Conservation (phyloP, 2,888 invertebrate species). For the Disparrhopalites patrizii region DNA sequence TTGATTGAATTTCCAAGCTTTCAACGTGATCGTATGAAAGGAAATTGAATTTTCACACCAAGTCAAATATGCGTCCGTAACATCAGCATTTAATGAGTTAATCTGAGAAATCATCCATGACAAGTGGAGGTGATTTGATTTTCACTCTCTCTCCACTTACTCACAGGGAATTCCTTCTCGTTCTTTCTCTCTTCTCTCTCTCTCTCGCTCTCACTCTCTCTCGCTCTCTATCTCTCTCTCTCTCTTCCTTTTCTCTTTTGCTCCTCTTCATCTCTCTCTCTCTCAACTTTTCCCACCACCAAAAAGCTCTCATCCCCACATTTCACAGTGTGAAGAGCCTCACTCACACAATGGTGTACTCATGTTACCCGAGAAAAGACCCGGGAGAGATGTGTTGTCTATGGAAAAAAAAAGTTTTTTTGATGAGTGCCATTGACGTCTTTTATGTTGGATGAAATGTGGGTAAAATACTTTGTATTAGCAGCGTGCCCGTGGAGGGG, state of each 20-base stretch:
- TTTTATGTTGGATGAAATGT: too few species aligned
- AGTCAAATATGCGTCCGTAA: slow-evolving; percentile 29
- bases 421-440: too few species aligned
- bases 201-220: neutral
- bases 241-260: neutral
- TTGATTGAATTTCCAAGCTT: slow-evolving; percentile 37
- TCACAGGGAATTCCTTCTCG: neutral
- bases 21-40: slow-evolving; percentile 26
- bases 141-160: slow-evolving; percentile 22
- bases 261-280: neutral
- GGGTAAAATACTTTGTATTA: too few species aligned
- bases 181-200: neutral
- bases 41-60: slow-evolving; percentile 33
- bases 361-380: too few species aligned
- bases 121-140: slow-evolving; percentile 39
- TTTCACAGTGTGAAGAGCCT: too few species aligned
- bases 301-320: too few species aligned
- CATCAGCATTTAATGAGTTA: slow-evolving; percentile 41
- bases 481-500: too few species aligned
- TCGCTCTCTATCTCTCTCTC: neutral
- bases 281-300: too few species aligned
- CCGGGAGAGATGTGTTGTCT: too few species aligned
- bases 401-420: too few species aligned
- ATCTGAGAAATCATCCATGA: slow-evolving; percentile 45
- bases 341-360: too few species aligned